These are phyloP conservation scores for Nowickia ferox DNA, from an alignment of 2,888 invertebrate species.

Conservation along the genomic window DNA sequence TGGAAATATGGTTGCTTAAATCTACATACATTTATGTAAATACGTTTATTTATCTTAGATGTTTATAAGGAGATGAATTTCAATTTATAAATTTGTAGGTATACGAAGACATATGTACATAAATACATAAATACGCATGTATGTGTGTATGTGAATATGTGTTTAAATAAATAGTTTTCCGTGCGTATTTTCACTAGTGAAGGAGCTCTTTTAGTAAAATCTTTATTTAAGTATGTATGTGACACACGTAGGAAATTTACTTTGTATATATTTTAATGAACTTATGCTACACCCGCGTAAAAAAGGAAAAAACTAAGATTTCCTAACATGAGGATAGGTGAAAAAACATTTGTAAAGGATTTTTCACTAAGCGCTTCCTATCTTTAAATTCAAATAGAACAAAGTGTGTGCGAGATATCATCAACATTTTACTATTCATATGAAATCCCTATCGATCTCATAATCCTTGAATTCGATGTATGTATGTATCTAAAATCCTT, in stretches of 20 bases:
- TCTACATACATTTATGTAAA: neutral
- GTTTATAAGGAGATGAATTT: neutral
- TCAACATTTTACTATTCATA: too few species aligned
- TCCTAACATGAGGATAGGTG: neutral
- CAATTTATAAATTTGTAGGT: neutral
- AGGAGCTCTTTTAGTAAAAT: neutral
- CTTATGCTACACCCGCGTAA: neutral
- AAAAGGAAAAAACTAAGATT: neutral
- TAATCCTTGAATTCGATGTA: too few species aligned
- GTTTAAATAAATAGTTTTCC: neutral
- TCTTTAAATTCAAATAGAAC: too few species aligned
- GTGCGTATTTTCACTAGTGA: neutral
- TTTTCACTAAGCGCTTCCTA: too few species aligned
- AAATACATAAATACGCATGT: neutral
- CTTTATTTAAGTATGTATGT: neutral
- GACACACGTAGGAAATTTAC: neutral
- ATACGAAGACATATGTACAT: too few species aligned
- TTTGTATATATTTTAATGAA: neutral
- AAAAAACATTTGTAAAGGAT: too few species aligned
- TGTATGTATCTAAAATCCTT: too few species aligned
- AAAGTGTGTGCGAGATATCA: too few species aligned
- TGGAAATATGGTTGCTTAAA: conserved; percentile 19
- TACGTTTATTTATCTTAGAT: neutral
- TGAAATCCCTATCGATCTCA: too few species aligned
- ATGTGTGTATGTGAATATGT: neutral